Base-by-base conservation (phyloP, 2,113 vertebrate species). In the Loxodonta africana region DNA sequence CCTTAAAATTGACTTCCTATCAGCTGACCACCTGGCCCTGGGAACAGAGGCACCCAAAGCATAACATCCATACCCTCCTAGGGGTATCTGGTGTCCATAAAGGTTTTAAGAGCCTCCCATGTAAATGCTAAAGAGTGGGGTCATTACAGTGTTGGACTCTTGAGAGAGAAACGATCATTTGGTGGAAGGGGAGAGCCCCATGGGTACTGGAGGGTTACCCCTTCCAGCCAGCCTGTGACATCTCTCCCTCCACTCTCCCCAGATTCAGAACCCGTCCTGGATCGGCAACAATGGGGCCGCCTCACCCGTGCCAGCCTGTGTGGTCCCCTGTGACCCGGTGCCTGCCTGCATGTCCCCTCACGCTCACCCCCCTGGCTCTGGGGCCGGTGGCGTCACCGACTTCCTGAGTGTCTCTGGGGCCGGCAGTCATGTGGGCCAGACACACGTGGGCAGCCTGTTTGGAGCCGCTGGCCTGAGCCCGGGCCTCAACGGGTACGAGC, bases 221-320 rank as follows among this genome's bases (percentile, higher is more conserved):
- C 1, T 4, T 48, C 12, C 1, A 3, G 15, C 12, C 74, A 3
- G 65, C 62, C 89, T 69, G 46, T 98, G 0, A 5, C 71, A 15
- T 23, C 10, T 95, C 74, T 83, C 41, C 95, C 81, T 89, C 83
- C 76, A 60, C 17, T 80, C n/a, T 98, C 65, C 62, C 2, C 99
- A 99, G 99, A 99, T 99, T 96, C 99, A 99, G 99, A 99, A 99
- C 91, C 99, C 99, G 0, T 99, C 99, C 53, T 99, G 99, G 99
- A 99, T 99, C 0, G 98, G 99, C 62, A 99, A 99, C 98, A 99
- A 99, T 0, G 99, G 99, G 5, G 99, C 99, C 0, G 99, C 99
- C 0, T 99, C 99, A 0, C 99, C 99, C 0, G 99, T 99, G 93
- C 99, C 99, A 0, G 99, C 99, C 93, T 99, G 99, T 0, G 99